Base-by-base conservation (phyloP, 92 coral and sea anemone species). In the Phenganax stokvisi region DNA sequence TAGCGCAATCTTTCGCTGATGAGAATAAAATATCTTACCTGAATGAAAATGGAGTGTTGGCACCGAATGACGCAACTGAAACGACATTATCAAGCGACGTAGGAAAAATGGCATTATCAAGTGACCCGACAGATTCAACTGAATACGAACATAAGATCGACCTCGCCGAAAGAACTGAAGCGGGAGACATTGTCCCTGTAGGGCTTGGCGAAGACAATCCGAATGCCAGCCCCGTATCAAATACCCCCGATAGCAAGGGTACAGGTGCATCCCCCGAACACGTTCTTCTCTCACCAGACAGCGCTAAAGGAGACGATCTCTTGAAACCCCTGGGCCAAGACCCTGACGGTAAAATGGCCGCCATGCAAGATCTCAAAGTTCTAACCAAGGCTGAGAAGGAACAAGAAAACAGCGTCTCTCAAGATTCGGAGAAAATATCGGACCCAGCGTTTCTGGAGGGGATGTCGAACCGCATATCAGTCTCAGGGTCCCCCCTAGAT, bases 401-500 rank as follows among this genome's bases (percentile, higher is more conserved):
- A 64, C 74, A 79, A 79, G 74, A 79, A 47, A 57, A 30, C 11
- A 64, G 81, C 11, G 68, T 28, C 7, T 17, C 11, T 20, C 74
- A 62, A 51, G 83, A 79, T 15, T 12, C 58, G 10, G 62, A 79
- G n/a, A 79, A 54, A 28, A 79, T 65, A 1, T 79, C 83, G 9
- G 83, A 79, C 65, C 83, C 83, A 12, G 83, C 83, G 28, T 79
- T 79, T 12, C 37, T 79, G 17, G 83, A 79, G n/a, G 83, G 74
- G n/a, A 64, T 79, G 83, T 79, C 83, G 7, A 79, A 79, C 57
- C 67, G 83, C 10, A 54, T 79, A 6, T 54, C 53, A 17, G 17
- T 79, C 4, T n/a, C 67, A 62, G 83, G 83, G 6, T 47, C 58
- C 44, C 83, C 83, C 27, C 12, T 79, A 31, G 62, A 63, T 31